Evolutionary conservation across 2,113 vertebrate genomes (phyloP), one percentile per base, ranked within the genome.

Genomic region (Phrynosoma platyrhinos): DNA sequence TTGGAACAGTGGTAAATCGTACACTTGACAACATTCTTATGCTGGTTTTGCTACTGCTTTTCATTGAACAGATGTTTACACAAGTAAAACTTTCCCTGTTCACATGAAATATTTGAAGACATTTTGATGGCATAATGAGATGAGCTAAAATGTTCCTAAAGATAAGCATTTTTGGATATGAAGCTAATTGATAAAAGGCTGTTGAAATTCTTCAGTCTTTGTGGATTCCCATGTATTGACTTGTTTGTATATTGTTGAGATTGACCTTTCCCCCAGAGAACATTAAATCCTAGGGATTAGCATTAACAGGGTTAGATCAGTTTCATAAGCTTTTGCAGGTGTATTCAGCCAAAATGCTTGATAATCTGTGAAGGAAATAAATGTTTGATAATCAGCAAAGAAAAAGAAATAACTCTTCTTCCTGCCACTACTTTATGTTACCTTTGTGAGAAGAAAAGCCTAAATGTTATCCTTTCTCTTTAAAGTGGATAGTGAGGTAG

Each of bases 191-290:
- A 74, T 20, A 40, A 75, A 62, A 4, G 32, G 9, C 25, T 79
- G 47, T 66, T 75, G 21, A 53, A 83, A 83, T 80, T 80, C 12
- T 79, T 78, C 13, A 53, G 14, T 42, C 4, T 72, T n/a, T 64
- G 20, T 30, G 4, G 6, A 21, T 75, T 68, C 42, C 25, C 7
- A n/a, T 40, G 20, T 68, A 78, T 64, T 66, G 86, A 80, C 52
- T 58, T 80, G n/a, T 80, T 87, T 74, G 72, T 25, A 25, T 87
- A 55, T 69, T 12, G 66, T 80, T 80, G 47, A 1, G 20, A 71
- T 42, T 86, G n/a, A 42, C 78, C 79, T 87, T 87, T 80, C 64
- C 32, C 64, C 52, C 32, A 81, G 47, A 87, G 53, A 82, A 23
- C 68, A 64, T 62, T 0, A 9, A 47, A 82, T 82, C 72, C 40